Percentiles rank a stretch among this genome's conserved stretches.
These are phyloP conservation scores for Crotalus horridus DNA, from an alignment of 2,113 vertebrate species.

Conservation along the genomic window DNA sequence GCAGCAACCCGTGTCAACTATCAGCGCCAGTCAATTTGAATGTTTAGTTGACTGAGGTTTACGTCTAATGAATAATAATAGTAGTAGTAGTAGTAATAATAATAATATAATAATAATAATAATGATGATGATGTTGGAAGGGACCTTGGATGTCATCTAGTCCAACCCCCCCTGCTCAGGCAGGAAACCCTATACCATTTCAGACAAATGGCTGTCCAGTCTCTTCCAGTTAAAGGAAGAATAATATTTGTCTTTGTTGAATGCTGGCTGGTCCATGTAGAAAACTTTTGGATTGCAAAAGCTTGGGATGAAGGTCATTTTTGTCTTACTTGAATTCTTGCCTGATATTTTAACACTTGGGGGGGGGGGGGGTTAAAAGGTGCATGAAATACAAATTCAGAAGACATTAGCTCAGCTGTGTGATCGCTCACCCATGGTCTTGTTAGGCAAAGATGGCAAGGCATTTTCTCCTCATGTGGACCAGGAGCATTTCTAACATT, in stretches of 20 bases:
- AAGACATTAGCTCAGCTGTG: not conserved
- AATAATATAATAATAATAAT: rapidly evolving
- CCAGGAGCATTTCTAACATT: not conserved
- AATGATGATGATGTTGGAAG: too few relatives aligned
- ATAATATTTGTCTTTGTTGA: not conserved
- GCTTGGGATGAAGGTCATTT: not conserved
- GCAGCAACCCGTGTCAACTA: too few relatives aligned
- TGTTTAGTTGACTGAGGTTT: too few relatives aligned
- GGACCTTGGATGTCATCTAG: too few relatives aligned
- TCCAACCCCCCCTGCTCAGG: too few relatives aligned
- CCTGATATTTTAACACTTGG: not conserved
- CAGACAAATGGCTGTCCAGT: too few relatives aligned
- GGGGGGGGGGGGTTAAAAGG: not conserved
- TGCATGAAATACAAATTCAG: not conserved
- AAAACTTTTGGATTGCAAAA: not conserved
- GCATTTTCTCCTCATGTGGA: not conserved
- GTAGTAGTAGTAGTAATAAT: too few relatives aligned
- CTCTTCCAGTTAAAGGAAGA: not conserved
- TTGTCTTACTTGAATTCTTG: not conserved
- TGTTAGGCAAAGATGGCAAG: not conserved
- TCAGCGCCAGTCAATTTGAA: too few relatives aligned
- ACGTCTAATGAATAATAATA: too few relatives aligned
- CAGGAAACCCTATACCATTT: too few relatives aligned
- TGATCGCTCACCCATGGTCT: not conserved
- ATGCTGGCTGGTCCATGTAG: not conserved